Conservation (phyloP, 2,797 vertebrate genomes). For the Cheirogaleus major region DNA sequence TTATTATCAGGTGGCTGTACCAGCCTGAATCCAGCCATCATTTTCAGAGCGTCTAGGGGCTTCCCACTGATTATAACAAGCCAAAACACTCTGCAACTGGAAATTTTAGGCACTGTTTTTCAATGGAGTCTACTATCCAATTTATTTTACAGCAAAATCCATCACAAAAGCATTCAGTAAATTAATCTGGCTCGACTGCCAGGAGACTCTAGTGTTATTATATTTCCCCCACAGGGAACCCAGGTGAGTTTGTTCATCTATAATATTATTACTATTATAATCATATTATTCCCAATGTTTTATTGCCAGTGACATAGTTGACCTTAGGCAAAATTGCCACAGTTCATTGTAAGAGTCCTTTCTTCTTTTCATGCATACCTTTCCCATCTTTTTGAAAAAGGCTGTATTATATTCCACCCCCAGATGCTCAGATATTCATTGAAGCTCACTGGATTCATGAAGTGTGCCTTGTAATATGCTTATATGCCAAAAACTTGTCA, state of each 20-base stretch:
- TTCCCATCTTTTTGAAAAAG: background rate
- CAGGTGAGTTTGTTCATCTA: background rate
- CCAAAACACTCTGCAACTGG: background rate
- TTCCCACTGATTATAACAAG: slow-evolving; percentile 38
- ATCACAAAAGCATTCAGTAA: slow-evolving; percentile 50
- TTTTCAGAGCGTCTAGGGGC: background rate
- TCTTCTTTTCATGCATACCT: background rate
- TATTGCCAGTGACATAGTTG: background rate
- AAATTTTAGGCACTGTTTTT: slow-evolving; percentile 41
- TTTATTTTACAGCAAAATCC: slow-evolving; percentile 58
- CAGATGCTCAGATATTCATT: background rate
- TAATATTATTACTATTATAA: background rate
- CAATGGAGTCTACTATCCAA: slow-evolving; percentile 1
- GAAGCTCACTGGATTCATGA: background rate
- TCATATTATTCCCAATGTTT: slow-evolving; percentile 6
- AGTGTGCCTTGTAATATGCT: background rate
- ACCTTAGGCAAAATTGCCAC: slow-evolving; percentile 24
- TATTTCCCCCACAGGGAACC: background rate
- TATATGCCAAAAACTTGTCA: background rate
- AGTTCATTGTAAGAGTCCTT: background rate
- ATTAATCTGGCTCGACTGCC: slow-evolving; percentile 18
- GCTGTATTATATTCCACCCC: background rate
- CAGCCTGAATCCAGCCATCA: background rate
- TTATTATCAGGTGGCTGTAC: background rate
- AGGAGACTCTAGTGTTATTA: background rate